Evolutionary conservation across 1,140 invertebrate genomes (phyloP).

Genomic region (Pseudomyrmex flavicornis): DNA sequence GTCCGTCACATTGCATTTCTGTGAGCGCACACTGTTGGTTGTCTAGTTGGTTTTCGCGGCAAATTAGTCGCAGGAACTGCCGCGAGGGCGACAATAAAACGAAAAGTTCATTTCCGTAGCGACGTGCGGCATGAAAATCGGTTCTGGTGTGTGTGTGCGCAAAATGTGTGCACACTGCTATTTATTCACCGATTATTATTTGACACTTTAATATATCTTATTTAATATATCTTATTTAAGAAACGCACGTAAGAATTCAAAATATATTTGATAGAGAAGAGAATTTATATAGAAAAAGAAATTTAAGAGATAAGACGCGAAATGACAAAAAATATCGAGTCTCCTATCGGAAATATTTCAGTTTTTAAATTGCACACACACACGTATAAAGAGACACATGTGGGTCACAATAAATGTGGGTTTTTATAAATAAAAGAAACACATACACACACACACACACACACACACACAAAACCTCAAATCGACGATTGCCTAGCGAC

Average conservation of each 20-base stretch:
- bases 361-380: neutral
- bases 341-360: neutral
- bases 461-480: neutral
- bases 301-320: too few relatives aligned
- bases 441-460: neutral
- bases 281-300: too few relatives aligned
- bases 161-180: neutral
- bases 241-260: too few relatives aligned
- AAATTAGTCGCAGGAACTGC: slow-evolving; percentile 54
- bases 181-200: neutral
- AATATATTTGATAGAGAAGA: too few relatives aligned
- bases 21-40: slow-evolving; percentile 51
- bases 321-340: too few relatives aligned
- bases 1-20: slow-evolving; percentile 51
- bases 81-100: slow-evolving; percentile 5
- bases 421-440: too few relatives aligned
- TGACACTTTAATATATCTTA: neutral
- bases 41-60: slow-evolving; percentile 43
- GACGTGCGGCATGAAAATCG: neutral
- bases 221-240: too few relatives aligned
- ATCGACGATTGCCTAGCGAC: neutral
- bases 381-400: too few relatives aligned
- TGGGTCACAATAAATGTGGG: too few relatives aligned
- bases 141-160: neutral
- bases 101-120: slow-evolving; percentile 39